Percentiles rank a stretch among this genome's conserved stretches.
Conservation (phyloP, 64 coral and sea anemone genomes). For the Anthopleura sola region DNA sequence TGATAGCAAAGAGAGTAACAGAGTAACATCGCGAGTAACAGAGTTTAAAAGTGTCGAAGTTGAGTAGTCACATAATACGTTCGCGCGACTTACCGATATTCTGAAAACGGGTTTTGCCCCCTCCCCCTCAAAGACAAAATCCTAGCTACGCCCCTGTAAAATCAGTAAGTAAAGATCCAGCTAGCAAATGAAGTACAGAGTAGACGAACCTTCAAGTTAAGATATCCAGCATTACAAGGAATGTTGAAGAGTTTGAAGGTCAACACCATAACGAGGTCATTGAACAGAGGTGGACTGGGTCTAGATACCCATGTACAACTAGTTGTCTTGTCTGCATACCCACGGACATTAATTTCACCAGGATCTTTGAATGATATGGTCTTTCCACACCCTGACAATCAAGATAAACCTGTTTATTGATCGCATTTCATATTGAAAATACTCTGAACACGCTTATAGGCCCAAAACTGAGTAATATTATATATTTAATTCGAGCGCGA, state of each 20-base stretch:
- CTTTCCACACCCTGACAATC: conserved; percentile 48
- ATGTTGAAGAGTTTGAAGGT: conserved; percentile 75
- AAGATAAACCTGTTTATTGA: not conserved
- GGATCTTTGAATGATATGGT: conserved; percentile 35
- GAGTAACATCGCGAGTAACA: too few species aligned
- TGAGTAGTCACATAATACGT: too few species aligned
- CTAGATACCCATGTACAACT: conserved; percentile 59
- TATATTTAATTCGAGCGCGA: too few species aligned
- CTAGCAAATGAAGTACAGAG: not conserved
- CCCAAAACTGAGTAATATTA: too few species aligned
- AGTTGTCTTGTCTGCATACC: conserved; percentile 24
- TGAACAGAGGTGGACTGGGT: conserved; percentile 25
- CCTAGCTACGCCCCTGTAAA: too few species aligned
- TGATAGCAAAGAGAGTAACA: too few species aligned
- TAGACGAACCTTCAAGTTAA: not conserved
- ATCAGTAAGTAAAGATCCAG: not conserved
- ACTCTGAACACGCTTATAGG: too few species aligned
- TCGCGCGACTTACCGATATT: too few species aligned
- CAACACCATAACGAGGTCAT: conserved; percentile 35
- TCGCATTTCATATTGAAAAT: too few species aligned
- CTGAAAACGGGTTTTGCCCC: too few species aligned
- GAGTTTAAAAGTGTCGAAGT: too few species aligned
- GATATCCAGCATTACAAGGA: conserved; percentile 59
- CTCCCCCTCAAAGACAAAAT: too few species aligned
- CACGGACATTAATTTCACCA: conserved; percentile 47